A percentile compares a stretch with the other conserved stretches of the same genome.
These are phyloP conservation scores for Dromaius novaehollandiae DNA, from an alignment of 2,113 vertebrate genomes.

Conservation along the genomic window DNA sequence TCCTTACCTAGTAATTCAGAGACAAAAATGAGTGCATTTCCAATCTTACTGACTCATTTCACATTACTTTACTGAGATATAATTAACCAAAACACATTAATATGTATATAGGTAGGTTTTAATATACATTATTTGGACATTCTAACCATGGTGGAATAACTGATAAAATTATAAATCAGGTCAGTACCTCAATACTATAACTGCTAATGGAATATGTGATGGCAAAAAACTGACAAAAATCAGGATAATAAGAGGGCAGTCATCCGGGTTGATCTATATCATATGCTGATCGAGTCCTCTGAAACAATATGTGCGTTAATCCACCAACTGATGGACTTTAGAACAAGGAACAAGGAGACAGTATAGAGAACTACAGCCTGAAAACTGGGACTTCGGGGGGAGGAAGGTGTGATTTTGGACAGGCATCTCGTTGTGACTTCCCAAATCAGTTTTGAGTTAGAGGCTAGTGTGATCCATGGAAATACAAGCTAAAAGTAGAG, in stretches of 20 bases:
- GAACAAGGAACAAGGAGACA: neutral
- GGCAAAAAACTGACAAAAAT: neutral
- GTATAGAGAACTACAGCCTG: neutral
- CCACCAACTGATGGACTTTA: neutral
- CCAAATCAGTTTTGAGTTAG: neutral
- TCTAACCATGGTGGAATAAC: neutral
- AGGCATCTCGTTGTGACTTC: neutral
- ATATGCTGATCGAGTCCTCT: neutral
- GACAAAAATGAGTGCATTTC: neutral
- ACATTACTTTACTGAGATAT: neutral
- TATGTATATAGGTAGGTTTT: neutral
- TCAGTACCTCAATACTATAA: neutral
- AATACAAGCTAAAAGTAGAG: neutral
- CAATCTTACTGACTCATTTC: neutral
- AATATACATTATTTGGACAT: neutral
- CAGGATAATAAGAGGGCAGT: neutral
- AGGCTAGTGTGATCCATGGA: neutral
- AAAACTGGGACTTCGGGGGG: neutral
- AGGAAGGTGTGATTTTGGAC: neutral
- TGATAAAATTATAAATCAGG: neutral
- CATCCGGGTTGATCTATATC: neutral
- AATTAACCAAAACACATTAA: neutral
- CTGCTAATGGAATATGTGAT: neutral
- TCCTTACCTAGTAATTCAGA: constrained; percentile 12
- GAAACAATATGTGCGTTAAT: neutral